phyloP scores from a whole-genome alignment of 2,888 invertebrate genomes.

The Falcaria lacertinaria region DNA sequence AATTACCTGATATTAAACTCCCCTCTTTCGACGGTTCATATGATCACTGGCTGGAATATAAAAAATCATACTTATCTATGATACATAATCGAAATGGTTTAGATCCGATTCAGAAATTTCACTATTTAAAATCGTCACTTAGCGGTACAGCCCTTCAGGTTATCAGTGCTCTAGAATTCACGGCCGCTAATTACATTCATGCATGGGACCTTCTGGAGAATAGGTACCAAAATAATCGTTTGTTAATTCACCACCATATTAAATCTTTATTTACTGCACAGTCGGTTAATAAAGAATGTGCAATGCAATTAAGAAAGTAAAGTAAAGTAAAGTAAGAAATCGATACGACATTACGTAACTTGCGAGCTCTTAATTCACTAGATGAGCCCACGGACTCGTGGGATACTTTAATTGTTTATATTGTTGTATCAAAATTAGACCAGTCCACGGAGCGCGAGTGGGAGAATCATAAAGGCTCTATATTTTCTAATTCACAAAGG shows the following conservation, averaged over 20 bases:
- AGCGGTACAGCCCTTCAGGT: slow-evolving; percentile 9
- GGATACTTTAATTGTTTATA: slow-evolving; percentile 9
- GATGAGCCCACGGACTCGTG: slow-evolving; percentile 9
- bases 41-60: slow-evolving; percentile 18
- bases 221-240: background rate
- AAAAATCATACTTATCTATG: slow-evolving; percentile 12
- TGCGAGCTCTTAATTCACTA: slow-evolving; percentile 8
- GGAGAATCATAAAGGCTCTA: slow-evolving; percentile 7
- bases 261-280: background rate
- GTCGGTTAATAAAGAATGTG: background rate
- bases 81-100: slow-evolving; percentile 11
- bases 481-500: background rate
- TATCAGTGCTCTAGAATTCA: slow-evolving; percentile 13
- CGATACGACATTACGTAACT: slow-evolving; percentile 7
- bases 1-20: slow-evolving; percentile 13
- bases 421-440: slow-evolving; percentile 9
- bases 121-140: slow-evolving; percentile 14
- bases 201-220: slow-evolving; percentile 13
- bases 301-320: background rate
- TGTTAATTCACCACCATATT: too few relatives aligned
- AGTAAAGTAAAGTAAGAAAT: too few relatives aligned
- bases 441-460: slow-evolving; percentile 8
- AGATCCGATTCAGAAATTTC: slow-evolving; percentile 14
- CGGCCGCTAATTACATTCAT: slow-evolving; percentile 8
- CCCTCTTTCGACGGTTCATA: slow-evolving; percentile 16